Evolutionary conservation across 2,113 vertebrate species (phyloP), one percentile per base, ranked within the genome.

Genomic region (Tenebrosternarchus preto): DNA sequence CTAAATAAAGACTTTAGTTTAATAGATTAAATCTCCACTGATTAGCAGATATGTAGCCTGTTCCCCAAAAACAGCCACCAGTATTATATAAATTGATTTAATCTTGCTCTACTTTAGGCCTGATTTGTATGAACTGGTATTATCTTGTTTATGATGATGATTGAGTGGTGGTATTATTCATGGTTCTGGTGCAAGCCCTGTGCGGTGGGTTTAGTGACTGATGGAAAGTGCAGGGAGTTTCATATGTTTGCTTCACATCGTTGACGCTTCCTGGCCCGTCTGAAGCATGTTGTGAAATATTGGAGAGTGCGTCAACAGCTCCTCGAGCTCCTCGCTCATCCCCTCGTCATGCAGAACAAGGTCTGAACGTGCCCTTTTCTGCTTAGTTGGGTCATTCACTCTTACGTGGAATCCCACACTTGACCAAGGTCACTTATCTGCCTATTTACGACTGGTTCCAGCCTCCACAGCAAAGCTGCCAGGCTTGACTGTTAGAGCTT

Each of bases 221-320:
- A 25, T 39, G n/a, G 16, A 57, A 66, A 64, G 22, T 15, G 53
- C 70, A 80, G 78, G 71, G 68, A 43, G 36, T 68, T 17, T 73
- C 46, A 55, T 27, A 25, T 73, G 55, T 71, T 70, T 46, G 73
- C 36, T 73, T 46, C 12, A 59, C 6, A 33, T 31, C 29, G 17
- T 24, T 67, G 61, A 74, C 12, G 61, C 64, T 59, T 80, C 79
- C 71, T 74, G 71, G 33, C 71, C 70, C 24, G 29, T 74, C 53
- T 68, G 71, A 33, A 75, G 20, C 24, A 15, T 59, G 71, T 80
- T 80, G 61, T 75, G 71, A 80, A 80, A 80, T 59, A 75, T 63
- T 33, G 57, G 61, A 46, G 31, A 57, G 55, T 39, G 31, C 15
- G 31, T 75, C 63, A 15, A 29, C 50, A 59, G 12, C 22, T 39